A percentile compares a stretch with the other conserved stretches of the same genome.
Conservation (phyloP, 92 coral and sea anemone genomes). For the Siderastrea siderea region DNA sequence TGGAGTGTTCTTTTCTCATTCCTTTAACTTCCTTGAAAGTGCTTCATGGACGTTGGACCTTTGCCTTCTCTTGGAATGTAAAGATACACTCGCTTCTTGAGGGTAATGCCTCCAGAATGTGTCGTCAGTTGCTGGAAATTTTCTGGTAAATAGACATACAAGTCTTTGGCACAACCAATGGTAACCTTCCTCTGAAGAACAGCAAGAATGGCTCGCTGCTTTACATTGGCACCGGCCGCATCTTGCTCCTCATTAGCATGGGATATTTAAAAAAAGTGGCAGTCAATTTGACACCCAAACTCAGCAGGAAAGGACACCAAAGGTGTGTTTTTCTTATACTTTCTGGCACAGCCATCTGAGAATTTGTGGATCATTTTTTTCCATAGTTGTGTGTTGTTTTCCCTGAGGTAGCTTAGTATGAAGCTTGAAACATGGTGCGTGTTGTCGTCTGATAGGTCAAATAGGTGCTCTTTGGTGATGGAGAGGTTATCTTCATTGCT, state of each 20-base stretch:
- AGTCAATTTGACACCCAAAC: too few species aligned
- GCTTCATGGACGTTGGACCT: constrained; percentile 13
- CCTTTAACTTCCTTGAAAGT: constrained; percentile 21
- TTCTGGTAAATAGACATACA: constrained; percentile 36
- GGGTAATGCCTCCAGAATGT: background rate
- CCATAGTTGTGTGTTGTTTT: constrained; percentile 18
- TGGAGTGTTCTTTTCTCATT: constrained; percentile 24
- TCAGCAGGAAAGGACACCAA: too few species aligned
- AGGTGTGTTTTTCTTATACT: too few species aligned
- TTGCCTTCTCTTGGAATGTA: constrained; percentile 21
- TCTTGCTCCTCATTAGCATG: too few species aligned
- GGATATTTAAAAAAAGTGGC: too few species aligned
- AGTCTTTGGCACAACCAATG: constrained; percentile 35
- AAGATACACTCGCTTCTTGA: constrained; percentile 29
- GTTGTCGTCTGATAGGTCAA: constrained; percentile 46
- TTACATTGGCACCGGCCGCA: constrained; percentile 62
- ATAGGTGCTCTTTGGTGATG: constrained; percentile 51
- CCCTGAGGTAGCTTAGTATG: constrained; percentile 36
- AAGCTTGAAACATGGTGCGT: constrained; percentile 33
- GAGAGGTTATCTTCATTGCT: constrained; percentile 51
- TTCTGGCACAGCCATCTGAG: too few species aligned
- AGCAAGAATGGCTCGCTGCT: constrained; percentile 59
- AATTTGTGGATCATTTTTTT: constrained; percentile 33
- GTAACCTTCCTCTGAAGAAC: constrained; percentile 41
- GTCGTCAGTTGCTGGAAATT: constrained; percentile 32